These are phyloP conservation scores for Oreochromis tanganicae DNA, from an alignment of 2,113 vertebrate species.

Conservation along the genomic window DNA sequence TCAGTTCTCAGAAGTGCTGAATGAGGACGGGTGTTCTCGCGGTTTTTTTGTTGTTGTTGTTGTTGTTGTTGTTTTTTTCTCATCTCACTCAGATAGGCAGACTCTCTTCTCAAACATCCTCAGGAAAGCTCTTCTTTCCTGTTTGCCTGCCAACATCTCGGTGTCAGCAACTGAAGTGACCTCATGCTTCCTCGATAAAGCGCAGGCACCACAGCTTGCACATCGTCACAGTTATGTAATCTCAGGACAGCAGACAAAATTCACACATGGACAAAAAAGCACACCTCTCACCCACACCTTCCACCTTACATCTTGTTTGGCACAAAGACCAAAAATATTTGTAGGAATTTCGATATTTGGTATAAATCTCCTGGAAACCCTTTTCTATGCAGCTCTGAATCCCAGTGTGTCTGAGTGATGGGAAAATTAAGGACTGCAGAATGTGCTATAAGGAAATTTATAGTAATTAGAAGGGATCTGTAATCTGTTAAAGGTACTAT, in stretches of 20 bases:
- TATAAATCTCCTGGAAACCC: background rate
- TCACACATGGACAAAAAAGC: background rate
- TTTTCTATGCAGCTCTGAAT: background rate
- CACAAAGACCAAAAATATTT: background rate
- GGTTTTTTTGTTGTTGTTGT: too few relatives aligned
- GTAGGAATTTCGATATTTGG: background rate
- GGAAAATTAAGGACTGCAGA: background rate
- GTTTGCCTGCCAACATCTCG: constrained; percentile 2
- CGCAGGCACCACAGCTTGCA: background rate
- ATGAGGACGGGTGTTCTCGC: constrained; percentile 34
- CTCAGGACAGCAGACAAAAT: background rate
- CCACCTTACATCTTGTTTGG: background rate
- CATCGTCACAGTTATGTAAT: background rate
- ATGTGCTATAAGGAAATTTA: background rate
- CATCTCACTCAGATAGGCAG: background rate
- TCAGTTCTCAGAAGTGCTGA: constrained; percentile 55
- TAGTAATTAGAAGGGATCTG: background rate
- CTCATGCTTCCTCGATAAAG: background rate
- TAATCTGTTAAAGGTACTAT: background rate
- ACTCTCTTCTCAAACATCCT: background rate
- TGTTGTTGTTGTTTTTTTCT: background rate
- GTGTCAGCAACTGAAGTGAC: background rate
- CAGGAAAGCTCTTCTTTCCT: constrained; percentile 29
- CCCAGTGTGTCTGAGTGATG: background rate
- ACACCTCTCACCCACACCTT: background rate